Conservation (phyloP, 2,888 invertebrate species). For the Helobdella robusta region DNA sequence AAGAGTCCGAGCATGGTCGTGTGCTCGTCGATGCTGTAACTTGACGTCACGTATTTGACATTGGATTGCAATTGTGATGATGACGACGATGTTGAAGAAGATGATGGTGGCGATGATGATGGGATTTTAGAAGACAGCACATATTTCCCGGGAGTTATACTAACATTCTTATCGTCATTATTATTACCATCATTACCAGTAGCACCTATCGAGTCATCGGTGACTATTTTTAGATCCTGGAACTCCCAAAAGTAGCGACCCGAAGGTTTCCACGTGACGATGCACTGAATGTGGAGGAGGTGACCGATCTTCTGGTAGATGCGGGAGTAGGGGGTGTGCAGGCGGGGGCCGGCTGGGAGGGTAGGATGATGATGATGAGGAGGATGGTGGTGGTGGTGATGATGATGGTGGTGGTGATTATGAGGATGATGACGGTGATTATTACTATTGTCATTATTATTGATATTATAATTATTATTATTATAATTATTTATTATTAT, state of each 20-base stretch:
- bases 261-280: not conserved
- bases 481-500: not conserved
- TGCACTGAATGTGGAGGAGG: not conserved
- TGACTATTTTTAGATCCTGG: not conserved
- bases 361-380: not conserved
- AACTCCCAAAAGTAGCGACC: not conserved
- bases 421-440: not conserved
- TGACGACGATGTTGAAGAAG: too few species aligned
- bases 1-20: conserved; percentile 2
- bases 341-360: not conserved
- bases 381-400: not conserved
- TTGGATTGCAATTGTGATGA: not conserved
- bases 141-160: too few species aligned
- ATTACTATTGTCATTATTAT: not conserved
- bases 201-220: too few species aligned
- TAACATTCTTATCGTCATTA: too few species aligned
- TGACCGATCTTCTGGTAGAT: not conserved
- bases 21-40: not conserved
- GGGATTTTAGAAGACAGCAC: too few species aligned
- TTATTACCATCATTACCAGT: too few species aligned
- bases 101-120: too few species aligned
- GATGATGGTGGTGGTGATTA: not conserved
- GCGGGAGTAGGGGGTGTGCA: not conserved
- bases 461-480: not conserved
- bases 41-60: not conserved